Percentiles rank a stretch among this genome's conserved stretches.
phyloP scores from a whole-genome alignment of 2,797 vertebrate species.

The Orientallactaga sibirica region DNA sequence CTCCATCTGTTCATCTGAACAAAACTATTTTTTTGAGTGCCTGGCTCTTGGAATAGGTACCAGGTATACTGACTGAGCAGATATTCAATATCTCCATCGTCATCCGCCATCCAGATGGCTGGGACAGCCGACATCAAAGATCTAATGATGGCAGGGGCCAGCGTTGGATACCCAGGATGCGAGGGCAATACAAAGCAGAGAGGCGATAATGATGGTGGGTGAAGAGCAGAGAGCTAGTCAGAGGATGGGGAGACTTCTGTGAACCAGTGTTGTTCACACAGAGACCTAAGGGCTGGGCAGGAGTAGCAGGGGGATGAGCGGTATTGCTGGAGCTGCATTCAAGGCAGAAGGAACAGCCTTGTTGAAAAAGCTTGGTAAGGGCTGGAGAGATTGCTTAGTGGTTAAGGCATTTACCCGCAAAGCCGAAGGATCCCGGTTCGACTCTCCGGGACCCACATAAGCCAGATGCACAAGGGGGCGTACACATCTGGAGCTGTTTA shows the following conservation, averaged over 20 bases:
- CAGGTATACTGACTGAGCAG: not conserved
- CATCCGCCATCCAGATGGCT: rapidly evolving
- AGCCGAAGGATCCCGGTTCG: too few species aligned
- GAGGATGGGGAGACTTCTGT: not conserved
- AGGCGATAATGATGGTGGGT: not conserved
- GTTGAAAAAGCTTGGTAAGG: not conserved
- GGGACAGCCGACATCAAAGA: not conserved
- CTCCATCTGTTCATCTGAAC: not conserved
- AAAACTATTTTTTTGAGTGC: not conserved
- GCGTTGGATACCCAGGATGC: not conserved
- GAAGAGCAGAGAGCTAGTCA: not conserved
- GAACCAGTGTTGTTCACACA: rapidly evolving
- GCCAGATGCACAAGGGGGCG: too few species aligned
- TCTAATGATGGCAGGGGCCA: rapidly evolving
- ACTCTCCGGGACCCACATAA: too few species aligned
- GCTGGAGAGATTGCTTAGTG: too few species aligned
- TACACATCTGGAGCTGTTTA: too few species aligned
- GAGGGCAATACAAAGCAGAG: too few species aligned
- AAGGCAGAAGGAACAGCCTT: not conserved
- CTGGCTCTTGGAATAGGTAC: not conserved
- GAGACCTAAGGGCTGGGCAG: not conserved
- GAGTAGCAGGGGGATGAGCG: too few species aligned
- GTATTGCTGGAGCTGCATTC: not conserved
- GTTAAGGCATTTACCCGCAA: too few species aligned
- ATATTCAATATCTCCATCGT: not conserved